These are phyloP conservation scores for Enoplosus armatus DNA, from an alignment of 2,797 vertebrate species.

Conservation along the genomic window DNA sequence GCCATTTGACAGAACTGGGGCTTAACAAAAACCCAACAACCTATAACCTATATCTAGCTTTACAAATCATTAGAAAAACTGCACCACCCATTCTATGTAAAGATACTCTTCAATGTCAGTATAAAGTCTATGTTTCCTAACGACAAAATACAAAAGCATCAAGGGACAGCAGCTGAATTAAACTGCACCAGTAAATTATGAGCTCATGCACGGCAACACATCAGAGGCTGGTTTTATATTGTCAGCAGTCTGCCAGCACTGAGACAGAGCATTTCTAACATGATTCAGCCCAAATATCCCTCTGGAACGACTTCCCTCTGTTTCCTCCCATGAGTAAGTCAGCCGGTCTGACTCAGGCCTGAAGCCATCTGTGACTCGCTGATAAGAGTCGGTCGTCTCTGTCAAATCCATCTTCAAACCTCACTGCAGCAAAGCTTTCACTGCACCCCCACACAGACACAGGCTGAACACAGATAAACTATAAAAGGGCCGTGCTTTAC, in stretches of 20 bases:
- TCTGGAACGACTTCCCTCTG: neutral
- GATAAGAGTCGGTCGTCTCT: slow-evolving; percentile 56
- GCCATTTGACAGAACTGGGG: neutral
- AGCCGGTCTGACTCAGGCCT: slow-evolving; percentile 41
- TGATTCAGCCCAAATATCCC: slow-evolving; percentile 25
- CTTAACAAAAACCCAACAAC: too few species aligned
- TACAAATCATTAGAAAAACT: neutral
- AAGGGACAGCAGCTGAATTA: neutral
- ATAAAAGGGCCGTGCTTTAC: slow-evolving; percentile 19
- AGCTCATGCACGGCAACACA: neutral
- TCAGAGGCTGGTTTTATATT: neutral
- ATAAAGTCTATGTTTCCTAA: neutral
- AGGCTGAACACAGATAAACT: slow-evolving; percentile 44
- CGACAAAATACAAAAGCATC: neutral
- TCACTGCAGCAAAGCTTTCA: slow-evolving; percentile 5
- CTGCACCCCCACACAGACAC: neutral
- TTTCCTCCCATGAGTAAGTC: slow-evolving; percentile 24
- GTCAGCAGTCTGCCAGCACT: neutral
- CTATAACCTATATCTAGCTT: neutral
- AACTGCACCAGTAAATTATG: neutral
- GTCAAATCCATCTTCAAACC: neutral
- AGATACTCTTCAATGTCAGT: neutral
- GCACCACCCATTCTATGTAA: too few species aligned
- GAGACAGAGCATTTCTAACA: neutral
- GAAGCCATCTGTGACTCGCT: slow-evolving; percentile 39